Percentiles rank a stretch among this genome's conserved stretches.
Evolutionary conservation across 2,797 vertebrate genomes (phyloP).

Genomic region (Microchirus variegatus): DNA sequence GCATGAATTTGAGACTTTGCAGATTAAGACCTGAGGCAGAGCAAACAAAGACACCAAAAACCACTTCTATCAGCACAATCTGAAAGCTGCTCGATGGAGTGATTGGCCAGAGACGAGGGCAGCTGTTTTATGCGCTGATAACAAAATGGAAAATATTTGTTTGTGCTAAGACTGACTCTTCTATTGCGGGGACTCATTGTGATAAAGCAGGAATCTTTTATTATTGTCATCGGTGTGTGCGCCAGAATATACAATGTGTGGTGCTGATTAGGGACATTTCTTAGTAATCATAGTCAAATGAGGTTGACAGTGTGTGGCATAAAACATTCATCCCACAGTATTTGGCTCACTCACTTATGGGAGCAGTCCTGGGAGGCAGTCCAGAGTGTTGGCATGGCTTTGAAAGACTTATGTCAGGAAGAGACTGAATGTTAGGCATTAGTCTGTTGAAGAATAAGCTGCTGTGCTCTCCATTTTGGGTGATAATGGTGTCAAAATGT

Average conservation of each 20-base stretch:
- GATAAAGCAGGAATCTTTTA: constrained; percentile 2
- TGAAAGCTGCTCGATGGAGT: constrained; percentile 30
- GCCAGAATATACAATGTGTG: not conserved
- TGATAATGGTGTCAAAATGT: too few relatives aligned
- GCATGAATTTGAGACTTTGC: constrained; percentile 45
- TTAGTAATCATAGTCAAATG: constrained; percentile 16
- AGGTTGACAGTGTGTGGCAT: not conserved
- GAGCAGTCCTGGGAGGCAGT: constrained; percentile 9
- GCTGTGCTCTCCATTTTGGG: too few relatives aligned
- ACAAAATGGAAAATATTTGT: constrained; percentile 21
- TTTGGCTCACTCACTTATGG: constrained; percentile 10
- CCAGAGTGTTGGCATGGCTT: constrained; percentile 33
- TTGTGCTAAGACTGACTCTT: constrained; percentile 16
- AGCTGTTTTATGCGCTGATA: constrained; percentile 18
- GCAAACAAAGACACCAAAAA: constrained; percentile 29
- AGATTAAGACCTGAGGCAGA: constrained; percentile 28
- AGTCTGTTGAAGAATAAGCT: constrained; percentile 40
- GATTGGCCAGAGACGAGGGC: constrained; percentile 22
- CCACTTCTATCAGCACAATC: constrained; percentile 25
- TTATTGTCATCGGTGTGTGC: not conserved
- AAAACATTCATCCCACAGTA: constrained; percentile 19
- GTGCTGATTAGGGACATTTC: not conserved
- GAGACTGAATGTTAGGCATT: constrained; percentile 37
- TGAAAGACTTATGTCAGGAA: constrained; percentile 33
- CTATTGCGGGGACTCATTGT: constrained; percentile 9